Evolutionary conservation across 2,113 vertebrate species (phyloP).

Genomic region (Rhea americana): DNA sequence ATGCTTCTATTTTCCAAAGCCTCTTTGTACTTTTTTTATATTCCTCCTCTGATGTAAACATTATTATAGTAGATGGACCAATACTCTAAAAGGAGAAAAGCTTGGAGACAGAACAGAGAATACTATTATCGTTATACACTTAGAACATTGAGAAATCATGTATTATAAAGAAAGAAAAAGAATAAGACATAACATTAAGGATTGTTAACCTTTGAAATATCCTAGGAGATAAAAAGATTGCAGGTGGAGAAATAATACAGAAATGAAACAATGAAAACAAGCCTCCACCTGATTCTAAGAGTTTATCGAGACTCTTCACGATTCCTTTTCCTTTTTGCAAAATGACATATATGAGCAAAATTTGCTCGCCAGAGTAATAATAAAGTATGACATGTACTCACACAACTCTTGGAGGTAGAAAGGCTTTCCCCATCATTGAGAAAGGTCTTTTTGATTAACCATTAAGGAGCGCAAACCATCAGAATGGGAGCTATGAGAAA

Average conservation of each 20-base stretch:
- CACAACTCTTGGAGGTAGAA: not conserved
- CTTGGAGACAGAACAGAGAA: too few relatives aligned
- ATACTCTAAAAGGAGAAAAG: not conserved
- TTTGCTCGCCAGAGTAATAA: not conserved
- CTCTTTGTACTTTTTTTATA: fast-evolving
- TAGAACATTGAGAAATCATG: not conserved
- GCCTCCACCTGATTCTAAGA: not conserved
- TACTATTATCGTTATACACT: not conserved
- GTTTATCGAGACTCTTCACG: not conserved
- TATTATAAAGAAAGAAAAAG: not conserved
- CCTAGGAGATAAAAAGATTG: not conserved
- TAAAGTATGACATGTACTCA: not conserved
- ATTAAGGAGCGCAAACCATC: not conserved
- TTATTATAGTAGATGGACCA: fast-evolving
- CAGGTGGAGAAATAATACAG: not conserved
- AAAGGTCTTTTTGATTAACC: not conserved
- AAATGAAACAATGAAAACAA: not conserved
- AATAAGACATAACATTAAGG: not conserved
- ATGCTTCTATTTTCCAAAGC: fast-evolving
- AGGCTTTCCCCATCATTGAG: not conserved
- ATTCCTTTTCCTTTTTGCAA: not conserved
- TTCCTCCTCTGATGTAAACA: not conserved
- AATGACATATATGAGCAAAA: not conserved
- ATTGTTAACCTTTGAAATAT: not conserved
- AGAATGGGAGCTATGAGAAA: not conserved